Base-by-base conservation (phyloP, 2,113 vertebrate genomes). In the Abramis brama region DNA sequence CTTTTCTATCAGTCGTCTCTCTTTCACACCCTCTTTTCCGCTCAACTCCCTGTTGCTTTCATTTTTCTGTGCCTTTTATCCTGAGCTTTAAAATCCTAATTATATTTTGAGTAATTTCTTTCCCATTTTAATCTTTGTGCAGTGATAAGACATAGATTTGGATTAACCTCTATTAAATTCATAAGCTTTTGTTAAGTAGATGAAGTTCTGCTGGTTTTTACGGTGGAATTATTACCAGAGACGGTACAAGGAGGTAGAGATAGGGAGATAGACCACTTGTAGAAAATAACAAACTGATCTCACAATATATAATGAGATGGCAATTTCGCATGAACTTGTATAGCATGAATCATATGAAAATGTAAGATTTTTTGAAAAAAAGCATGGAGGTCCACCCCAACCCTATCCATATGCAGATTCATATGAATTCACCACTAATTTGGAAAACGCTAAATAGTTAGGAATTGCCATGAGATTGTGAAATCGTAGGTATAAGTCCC, bases 51-150 rank as follows among this genome's bases (percentile, higher is more conserved):
- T 36, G 84, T 50, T 78, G 59, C 45, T 85, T 57, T 47, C 5
- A 5, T 70, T 79, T 85, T 57, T 45, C 25, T 79, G 23, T 55
- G 50, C 76, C 52, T 36, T 85, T 77, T 85, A 33, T 79, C 36
- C 76, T 55, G 43, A 68, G n/a, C 50, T 80, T 80, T 57, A 73
- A 83, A 83, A 43, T 19, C 47, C 47, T 76, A 83, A 86, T 76
- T 81, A 86, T 84, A 52, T 88, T 68, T 59, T 80, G 6, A 36
- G n/a, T 86, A 15, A 88, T 88, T 47, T 80, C 60, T 84, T 86
- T 79, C 13, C 71, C 68, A 27, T 83, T 84, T 85, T 57, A 83
- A 88, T 85, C 39, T 36, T 83, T 39, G 15, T 27, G 71, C 71
- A 73, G 77, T 21, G 43, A 83, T 86, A 43, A 85, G 33, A 85